phyloP scores from a whole-genome alignment of 2,888 invertebrate genomes.

The Mechanitis messenoides region DNA sequence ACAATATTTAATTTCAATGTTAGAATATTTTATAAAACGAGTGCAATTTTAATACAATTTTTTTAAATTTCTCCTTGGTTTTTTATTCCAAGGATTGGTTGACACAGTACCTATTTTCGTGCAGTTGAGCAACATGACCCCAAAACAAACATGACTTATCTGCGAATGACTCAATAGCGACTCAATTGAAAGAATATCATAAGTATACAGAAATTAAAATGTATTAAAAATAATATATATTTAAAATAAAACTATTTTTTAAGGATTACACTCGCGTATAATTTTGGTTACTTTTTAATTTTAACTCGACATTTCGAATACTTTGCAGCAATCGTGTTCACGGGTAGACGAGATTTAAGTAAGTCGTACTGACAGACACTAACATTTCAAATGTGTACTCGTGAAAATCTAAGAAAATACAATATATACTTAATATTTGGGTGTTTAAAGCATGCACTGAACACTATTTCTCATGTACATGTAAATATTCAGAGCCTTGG shows the following conservation, averaged over 20 bases:
- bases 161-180: background rate
- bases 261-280: background rate
- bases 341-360: no score
- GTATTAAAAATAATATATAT: no score
- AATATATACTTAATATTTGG: no score
- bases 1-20: background rate
- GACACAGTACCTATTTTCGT: conserved; percentile 6
- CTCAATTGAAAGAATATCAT: no score
- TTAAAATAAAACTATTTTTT: no score
- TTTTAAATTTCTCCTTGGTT: conserved; percentile 19
- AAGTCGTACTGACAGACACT: no score
- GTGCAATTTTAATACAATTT: conserved; percentile 11
- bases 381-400: no score
- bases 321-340: no score
- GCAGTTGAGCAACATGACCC: conserved; percentile 6
- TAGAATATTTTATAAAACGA: background rate
- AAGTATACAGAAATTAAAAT: no score
- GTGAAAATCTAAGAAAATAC: no score
- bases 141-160: conserved; percentile 2
- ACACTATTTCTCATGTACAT: conserved; percentile 71
- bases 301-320: no score
- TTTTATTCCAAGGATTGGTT: conserved; percentile 18
- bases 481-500: conserved; percentile 72
- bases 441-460: conserved; percentile 20
- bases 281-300: background rate